Evolutionary conservation across 2,888 invertebrate species (phyloP).

Genomic region (Chymomyza amoena): DNA sequence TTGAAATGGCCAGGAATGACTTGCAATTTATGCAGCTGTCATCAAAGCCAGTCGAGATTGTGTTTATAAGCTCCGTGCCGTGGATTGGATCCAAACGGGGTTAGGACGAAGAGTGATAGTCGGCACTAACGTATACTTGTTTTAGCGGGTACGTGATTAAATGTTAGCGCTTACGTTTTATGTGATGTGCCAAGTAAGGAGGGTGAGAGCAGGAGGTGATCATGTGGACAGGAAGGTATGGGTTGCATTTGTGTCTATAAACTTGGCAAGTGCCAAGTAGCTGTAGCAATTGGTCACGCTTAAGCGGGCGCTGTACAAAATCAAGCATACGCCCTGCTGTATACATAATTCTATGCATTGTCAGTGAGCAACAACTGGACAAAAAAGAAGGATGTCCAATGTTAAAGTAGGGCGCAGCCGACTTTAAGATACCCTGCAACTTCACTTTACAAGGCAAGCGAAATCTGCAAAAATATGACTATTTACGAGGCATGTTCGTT

Average conservation of each 20-base stretch:
- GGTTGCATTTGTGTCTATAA: not conserved
- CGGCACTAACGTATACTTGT: not conserved
- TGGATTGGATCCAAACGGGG: not conserved
- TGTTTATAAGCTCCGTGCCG: not conserved
- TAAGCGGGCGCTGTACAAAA: conserved; percentile 48
- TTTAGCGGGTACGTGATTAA: conserved; percentile 48
- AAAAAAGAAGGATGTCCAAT: not conserved
- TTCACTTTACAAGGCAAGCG: too few relatives aligned
- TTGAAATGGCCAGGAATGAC: not conserved
- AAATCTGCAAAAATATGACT: too few relatives aligned
- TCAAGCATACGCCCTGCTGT: conserved; percentile 57
- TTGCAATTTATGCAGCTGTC: conserved; percentile 58
- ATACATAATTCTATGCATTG: conserved; percentile 60
- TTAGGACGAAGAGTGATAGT: not conserved
- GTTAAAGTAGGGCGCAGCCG: too few relatives aligned
- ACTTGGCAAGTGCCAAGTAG: conserved; percentile 44
- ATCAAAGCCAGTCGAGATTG: conserved; percentile 10
- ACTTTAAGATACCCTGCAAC: too few relatives aligned
- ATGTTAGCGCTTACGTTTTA: conserved; percentile 47
- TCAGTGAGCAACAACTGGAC: not conserved
- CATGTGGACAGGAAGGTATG: not conserved
- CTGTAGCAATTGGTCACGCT: conserved; percentile 66
- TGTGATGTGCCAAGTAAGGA: conserved; percentile 24
- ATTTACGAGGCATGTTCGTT: too few relatives aligned
- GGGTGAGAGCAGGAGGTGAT: not conserved